Percentiles rank a stretch among this genome's conserved stretches.
phyloP scores from a whole-genome alignment of 1,140 invertebrate genomes.

The Dendroctonus ponderosae region DNA sequence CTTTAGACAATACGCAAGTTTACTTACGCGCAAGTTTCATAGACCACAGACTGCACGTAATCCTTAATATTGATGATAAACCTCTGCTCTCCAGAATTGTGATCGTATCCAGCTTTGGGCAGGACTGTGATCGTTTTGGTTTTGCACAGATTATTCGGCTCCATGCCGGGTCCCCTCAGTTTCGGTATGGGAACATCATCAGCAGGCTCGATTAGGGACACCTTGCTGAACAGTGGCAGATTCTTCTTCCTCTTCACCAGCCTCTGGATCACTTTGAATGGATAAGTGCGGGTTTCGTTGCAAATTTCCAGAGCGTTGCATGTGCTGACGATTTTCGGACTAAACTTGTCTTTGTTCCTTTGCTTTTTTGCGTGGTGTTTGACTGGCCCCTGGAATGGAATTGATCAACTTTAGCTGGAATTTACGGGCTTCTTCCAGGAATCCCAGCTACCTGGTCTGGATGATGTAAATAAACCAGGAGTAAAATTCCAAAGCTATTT shows the following conservation, averaged over 20 bases:
- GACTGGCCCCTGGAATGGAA: constrained; percentile 13
- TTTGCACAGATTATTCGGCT: constrained; percentile 35
- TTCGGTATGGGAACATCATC: constrained; percentile 10
- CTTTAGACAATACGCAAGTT: background rate
- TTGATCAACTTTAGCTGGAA: too few species aligned
- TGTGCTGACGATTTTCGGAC: constrained; percentile 17
- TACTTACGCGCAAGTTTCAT: constrained; percentile 42
- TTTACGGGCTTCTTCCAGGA: too few species aligned
- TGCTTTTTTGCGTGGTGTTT: constrained; percentile 6
- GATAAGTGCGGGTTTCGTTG: constrained; percentile 31
- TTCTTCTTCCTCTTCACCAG: constrained; percentile 32
- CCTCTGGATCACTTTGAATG: constrained; percentile 33
- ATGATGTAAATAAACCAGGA: too few species aligned
- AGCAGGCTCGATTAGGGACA: constrained; percentile 34
- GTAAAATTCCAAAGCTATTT: too few species aligned
- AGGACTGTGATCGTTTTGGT: constrained; percentile 32
- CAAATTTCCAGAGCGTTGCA: constrained; percentile 18
- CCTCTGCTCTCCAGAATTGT: constrained; percentile 25
- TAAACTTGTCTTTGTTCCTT: constrained; percentile 13
- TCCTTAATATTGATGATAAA: constrained; percentile 38
- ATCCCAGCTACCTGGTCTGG: too few species aligned
- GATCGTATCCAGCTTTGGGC: constrained; percentile 34
- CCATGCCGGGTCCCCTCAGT: constrained; percentile 8
- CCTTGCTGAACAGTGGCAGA: constrained; percentile 26
- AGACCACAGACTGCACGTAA: constrained; percentile 34